phyloP scores from a whole-genome alignment of 2,113 vertebrate species.

The Gymnarchus niloticus region DNA sequence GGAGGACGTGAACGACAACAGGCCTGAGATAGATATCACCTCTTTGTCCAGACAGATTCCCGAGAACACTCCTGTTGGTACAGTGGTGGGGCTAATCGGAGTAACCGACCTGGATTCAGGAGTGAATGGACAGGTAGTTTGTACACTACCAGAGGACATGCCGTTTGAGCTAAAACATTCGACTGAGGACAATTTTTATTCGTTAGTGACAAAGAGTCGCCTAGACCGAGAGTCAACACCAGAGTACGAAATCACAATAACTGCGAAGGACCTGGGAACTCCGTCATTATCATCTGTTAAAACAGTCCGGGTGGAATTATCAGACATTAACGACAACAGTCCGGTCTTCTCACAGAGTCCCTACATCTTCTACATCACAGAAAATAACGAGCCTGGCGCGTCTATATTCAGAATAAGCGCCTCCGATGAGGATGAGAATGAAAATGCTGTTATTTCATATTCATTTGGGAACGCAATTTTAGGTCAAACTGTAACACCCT shows the following conservation, averaged over 20 bases:
- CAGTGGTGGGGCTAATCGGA: slow-evolving; percentile 17
- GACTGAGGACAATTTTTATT: slow-evolving; percentile 53
- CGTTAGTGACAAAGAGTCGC: slow-evolving; percentile 45
- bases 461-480: slow-evolving; percentile 31
- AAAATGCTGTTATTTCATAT: slow-evolving; percentile 53
- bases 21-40: slow-evolving; percentile 45
- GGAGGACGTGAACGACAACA: slow-evolving; percentile 36
- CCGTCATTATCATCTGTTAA: slow-evolving; percentile 38
- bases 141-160: slow-evolving; percentile 28
- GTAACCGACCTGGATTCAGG: slow-evolving; percentile 36
- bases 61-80: slow-evolving; percentile 41
- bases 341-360: no score
- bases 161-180: slow-evolving; percentile 57
- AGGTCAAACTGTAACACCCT: neutral
- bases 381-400: slow-evolving; percentile 48
- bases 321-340: no score
- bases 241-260: slow-evolving; percentile 48
- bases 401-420: slow-evolving; percentile 49
- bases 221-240: slow-evolving; percentile 57
- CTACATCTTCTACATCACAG: slow-evolving; percentile 45
- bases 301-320: slow-evolving; percentile 50
- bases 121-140: slow-evolving; percentile 49
- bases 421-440: slow-evolving; percentile 43
- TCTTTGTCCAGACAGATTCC: slow-evolving; percentile 47
- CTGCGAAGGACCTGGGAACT: no score